Conservation (phyloP, 2,888 invertebrate species). For the Zhengitettix transpicula region DNA sequence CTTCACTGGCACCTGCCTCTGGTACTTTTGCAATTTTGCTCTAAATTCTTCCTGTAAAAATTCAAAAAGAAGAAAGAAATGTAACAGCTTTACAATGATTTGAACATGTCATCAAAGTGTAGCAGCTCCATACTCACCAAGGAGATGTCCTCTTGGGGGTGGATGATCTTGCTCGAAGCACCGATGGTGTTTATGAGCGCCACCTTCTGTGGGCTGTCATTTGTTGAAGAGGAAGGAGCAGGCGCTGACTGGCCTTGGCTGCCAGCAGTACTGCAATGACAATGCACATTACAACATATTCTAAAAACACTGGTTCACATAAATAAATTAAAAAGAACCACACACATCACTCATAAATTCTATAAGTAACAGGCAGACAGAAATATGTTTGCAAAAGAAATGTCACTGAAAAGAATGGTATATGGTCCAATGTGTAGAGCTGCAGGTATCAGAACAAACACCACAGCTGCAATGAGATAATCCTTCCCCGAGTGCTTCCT, state of each 20-base stretch:
- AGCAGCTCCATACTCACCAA: constrained; percentile 27
- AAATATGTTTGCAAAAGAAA: no score
- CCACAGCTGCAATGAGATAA: no score
- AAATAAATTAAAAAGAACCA: no score
- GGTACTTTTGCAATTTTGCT: constrained; percentile 52
- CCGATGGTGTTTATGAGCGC: constrained; percentile 59
- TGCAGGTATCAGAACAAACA: no score
- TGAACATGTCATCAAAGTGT: neutral
- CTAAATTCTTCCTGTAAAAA: constrained; percentile 55
- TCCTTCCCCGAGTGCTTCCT: no score
- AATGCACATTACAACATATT: neutral
- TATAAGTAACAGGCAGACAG: no score
- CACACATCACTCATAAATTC: no score
- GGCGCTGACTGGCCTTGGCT: constrained; percentile 8
- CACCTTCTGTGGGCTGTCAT: constrained; percentile 24
- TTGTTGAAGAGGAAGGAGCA: neutral
- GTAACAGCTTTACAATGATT: neutral
- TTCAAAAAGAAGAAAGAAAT: neutral
- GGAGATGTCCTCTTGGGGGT: constrained; percentile 86
- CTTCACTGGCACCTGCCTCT: constrained; percentile 25
- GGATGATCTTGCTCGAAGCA: constrained; percentile 76
- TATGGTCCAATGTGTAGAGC: no score
- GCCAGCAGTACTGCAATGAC: constrained; percentile 5
- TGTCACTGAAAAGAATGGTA: no score
- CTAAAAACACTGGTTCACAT: neutral